Percentiles rank a stretch among this genome's conserved stretches.
These are phyloP conservation scores for Propsilocerus akamusi DNA, from an alignment of 1,140 invertebrate species.

Conservation along the genomic window DNA sequence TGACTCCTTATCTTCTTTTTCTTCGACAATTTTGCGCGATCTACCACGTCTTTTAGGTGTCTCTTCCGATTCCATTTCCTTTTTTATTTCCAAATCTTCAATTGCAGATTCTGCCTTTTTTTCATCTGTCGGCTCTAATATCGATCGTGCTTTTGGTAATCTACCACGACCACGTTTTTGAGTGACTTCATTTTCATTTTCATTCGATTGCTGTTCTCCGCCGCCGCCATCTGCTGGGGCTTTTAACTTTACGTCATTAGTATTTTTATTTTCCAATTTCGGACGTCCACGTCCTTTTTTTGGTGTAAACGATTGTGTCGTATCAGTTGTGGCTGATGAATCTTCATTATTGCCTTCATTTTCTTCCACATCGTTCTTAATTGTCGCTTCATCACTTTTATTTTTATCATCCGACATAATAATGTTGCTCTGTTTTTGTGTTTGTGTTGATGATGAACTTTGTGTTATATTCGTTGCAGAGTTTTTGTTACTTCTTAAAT, in stretches of 20 bases:
- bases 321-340: neutral
- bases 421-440: neutral
- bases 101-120: neutral
- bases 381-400: slow-evolving; percentile 1
- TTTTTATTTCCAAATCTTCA: slow-evolving; percentile 7
- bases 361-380: neutral
- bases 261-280: neutral
- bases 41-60: neutral
- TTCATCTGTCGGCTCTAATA: neutral
- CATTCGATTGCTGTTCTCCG: neutral
- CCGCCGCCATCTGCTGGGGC: neutral
- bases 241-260: neutral
- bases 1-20: neutral
- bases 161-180: slow-evolving; percentile 3
- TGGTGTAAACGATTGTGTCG: neutral
- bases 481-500: neutral
- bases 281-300: neutral
- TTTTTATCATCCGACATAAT: slow-evolving; percentile 1
- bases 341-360: neutral
- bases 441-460: neutral
- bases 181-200: neutral
- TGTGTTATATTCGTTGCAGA: neutral
- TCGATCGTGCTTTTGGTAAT: neutral
- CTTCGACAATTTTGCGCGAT: slow-evolving; percentile 6
- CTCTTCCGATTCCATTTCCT: slow-evolving; percentile 6